Evolutionary conservation across 2,113 vertebrate species (phyloP).

Genomic region (Barnardius zonarius): DNA sequence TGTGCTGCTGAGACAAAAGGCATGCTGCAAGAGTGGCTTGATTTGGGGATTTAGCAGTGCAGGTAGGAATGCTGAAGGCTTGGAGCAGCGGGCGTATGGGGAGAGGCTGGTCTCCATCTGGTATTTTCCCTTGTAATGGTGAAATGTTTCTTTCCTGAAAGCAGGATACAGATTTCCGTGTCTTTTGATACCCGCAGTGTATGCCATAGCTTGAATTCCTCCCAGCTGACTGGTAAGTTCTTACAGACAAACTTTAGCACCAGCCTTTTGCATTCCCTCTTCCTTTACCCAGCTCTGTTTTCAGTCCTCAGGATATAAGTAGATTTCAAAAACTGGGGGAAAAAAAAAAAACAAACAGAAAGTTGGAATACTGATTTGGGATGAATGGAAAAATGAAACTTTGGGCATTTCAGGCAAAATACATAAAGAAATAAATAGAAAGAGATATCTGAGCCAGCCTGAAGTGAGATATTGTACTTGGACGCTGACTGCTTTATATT

Average conservation of each 20-base stretch:
- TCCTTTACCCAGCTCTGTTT: neutral
- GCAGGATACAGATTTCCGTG: neutral
- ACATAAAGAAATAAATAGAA: neutral
- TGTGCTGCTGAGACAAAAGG: neutral
- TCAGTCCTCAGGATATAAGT: neutral
- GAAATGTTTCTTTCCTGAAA: neutral
- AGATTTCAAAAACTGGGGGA: neutral
- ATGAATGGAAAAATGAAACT: neutral
- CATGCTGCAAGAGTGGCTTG: neutral
- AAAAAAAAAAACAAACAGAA: neutral
- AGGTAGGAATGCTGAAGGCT: constrained; percentile 16
- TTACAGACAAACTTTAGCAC: neutral
- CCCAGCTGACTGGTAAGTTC: neutral
- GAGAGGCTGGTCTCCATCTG: neutral
- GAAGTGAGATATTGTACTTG: neutral
- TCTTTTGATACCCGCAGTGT: neutral
- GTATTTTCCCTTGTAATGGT: neutral
- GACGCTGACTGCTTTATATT: neutral
- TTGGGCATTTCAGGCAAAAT: neutral
- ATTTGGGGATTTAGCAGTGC: neutral
- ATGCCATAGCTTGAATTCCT: neutral
- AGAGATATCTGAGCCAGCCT: neutral
- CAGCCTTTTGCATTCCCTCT: neutral
- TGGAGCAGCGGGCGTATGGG: accelerated
- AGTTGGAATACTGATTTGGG: neutral